A percentile compares a stretch with the other conserved stretches of the same genome.
Evolutionary conservation across 2,113 vertebrate genomes (phyloP).

Genomic region (Heteronetta atricapilla): DNA sequence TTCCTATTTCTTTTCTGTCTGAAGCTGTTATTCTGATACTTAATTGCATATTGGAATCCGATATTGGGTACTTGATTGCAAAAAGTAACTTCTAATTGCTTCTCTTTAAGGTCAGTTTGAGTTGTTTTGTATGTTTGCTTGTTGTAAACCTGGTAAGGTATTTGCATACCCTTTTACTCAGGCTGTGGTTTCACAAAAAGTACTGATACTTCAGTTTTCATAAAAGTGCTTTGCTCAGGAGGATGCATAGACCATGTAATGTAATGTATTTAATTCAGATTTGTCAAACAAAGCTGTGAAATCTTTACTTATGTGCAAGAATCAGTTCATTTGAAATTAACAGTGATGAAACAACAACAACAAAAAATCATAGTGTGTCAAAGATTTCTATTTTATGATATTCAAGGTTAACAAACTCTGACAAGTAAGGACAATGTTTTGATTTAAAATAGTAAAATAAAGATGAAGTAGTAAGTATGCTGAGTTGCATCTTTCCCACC

Average conservation of each 20-base stretch:
- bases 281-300: background rate
- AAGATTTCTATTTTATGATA: background rate
- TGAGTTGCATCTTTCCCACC: background rate
- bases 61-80: background rate
- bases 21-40: background rate
- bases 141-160: background rate
- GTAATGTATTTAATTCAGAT: background rate
- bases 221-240: background rate
- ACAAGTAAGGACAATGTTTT: background rate
- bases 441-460: background rate
- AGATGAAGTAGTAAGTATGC: background rate
- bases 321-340: background rate
- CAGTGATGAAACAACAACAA: background rate
- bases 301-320: background rate
- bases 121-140: background rate
- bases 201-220: background rate
- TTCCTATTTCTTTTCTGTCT: background rate
- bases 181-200: background rate
- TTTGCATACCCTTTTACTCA: rapidly evolving
- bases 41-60: background rate
- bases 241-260: background rate
- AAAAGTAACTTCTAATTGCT: background rate
- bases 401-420: background rate
- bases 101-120: background rate
- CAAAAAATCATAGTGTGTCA: background rate